Evolutionary conservation across 2,113 vertebrate genomes (phyloP).

Genomic region (Siphamia tubifer): DNA sequence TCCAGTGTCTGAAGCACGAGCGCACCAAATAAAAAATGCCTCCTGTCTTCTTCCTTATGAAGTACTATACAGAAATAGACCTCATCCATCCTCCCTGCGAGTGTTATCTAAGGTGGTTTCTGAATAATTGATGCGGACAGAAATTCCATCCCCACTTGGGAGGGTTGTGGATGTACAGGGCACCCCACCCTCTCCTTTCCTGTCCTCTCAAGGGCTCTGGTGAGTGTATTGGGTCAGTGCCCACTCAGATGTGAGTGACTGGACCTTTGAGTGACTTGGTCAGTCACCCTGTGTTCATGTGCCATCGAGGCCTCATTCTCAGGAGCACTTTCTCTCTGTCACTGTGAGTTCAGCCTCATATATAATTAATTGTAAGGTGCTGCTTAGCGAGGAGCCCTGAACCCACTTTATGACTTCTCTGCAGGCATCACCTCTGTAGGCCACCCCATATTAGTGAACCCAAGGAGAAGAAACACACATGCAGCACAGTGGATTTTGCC

Average conservation of each 20-base stretch:
- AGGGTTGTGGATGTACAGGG: slow-evolving; percentile 59
- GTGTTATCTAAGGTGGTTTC: slow-evolving; percentile 75
- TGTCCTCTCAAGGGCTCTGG: slow-evolving; percentile 41
- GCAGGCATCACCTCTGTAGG: slow-evolving; percentile 8
- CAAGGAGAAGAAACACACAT: slow-evolving; percentile 19
- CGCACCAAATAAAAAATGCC: slow-evolving; percentile 71
- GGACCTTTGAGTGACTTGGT: slow-evolving; percentile 60
- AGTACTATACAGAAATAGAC: slow-evolving; percentile 78
- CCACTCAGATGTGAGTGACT: slow-evolving; percentile 58
- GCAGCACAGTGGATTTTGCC: background rate
- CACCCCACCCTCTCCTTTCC: slow-evolving; percentile 47
- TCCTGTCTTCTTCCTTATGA: slow-evolving; percentile 75
- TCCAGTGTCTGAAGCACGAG: slow-evolving; percentile 55
- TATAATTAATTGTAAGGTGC: slow-evolving; percentile 65
- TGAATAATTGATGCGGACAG: slow-evolving; percentile 78
- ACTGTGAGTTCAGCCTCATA: slow-evolving; percentile 63
- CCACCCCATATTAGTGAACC: background rate
- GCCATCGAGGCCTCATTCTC: slow-evolving; percentile 28
- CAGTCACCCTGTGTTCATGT: slow-evolving; percentile 58
- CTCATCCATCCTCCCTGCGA: slow-evolving; percentile 71
- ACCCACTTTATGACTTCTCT: slow-evolving; percentile 31
- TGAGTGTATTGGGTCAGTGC: slow-evolving; percentile 43
- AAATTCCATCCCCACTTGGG: slow-evolving; percentile 73
- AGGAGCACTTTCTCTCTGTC: slow-evolving; percentile 50
- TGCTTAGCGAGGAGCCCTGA: slow-evolving; percentile 52